Conservation (phyloP, 2,797 vertebrate genomes). For the Myotis vivesi region DNA sequence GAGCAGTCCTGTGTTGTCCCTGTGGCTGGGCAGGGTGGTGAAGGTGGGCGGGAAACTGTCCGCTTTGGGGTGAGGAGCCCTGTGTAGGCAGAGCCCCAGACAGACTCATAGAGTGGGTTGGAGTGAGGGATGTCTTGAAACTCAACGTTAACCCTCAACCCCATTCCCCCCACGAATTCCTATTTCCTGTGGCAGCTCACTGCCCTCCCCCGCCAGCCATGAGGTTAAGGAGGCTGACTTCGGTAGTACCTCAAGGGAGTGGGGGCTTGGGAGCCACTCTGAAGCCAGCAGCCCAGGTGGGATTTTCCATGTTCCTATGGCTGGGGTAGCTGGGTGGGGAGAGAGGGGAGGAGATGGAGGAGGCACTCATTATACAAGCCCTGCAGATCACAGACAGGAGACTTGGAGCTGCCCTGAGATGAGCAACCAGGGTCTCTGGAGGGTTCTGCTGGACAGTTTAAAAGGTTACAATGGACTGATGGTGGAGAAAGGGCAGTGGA, state of each 20-base stretch:
- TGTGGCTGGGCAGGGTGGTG: neutral
- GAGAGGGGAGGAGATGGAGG: fast-evolving
- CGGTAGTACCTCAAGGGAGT: neutral
- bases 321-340: neutral
- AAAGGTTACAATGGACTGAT: neutral
- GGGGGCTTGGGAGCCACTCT: neutral
- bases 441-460: neutral
- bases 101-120: neutral
- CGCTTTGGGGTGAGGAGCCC: neutral
- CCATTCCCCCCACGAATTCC: neutral
- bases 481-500: neutral
- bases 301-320: neutral
- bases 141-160: neutral
- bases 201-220: neutral
- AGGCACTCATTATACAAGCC: neutral
- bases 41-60: neutral
- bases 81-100: constrained; percentile 49
- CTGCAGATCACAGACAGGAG: neutral
- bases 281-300: neutral
- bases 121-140: neutral
- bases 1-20: neutral
- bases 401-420: neutral
- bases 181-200: constrained; percentile 14
- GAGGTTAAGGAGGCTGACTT: neutral
- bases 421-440: neutral